These are phyloP conservation scores for Sphaeridia pumilis DNA, from an alignment of 2,888 invertebrate species.

Conservation along the genomic window DNA sequence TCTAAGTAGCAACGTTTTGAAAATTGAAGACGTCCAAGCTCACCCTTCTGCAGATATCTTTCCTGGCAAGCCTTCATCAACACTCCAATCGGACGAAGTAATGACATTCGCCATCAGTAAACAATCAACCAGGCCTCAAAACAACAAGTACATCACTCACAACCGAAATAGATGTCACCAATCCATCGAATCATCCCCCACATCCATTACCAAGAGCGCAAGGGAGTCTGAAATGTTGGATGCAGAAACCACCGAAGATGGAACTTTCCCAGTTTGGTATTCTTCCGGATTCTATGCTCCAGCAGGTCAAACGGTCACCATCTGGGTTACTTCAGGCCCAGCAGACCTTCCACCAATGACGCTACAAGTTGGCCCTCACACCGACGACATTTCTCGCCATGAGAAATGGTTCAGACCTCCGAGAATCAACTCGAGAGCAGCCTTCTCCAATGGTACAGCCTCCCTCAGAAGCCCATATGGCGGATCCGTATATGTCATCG, in stretches of 20 bases:
- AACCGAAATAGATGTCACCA: neutral
- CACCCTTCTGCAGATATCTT: slow-evolving; percentile 1
- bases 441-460: slow-evolving; percentile 1
- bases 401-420: slow-evolving; percentile 13
- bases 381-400: slow-evolving; percentile 2
- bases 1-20: slow-evolving; percentile 1
- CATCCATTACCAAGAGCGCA: slow-evolving; percentile 4
- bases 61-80: neutral
- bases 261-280: slow-evolving; percentile 8
- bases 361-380: slow-evolving; percentile 14
- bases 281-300: slow-evolving; percentile 14
- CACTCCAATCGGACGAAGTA: neutral
- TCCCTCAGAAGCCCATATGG: slow-evolving; percentile 7
- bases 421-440: neutral
- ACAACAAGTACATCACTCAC: neutral
- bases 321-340: neutral
- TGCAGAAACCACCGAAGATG: too few species aligned
- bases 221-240: too few species aligned
- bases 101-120: neutral
- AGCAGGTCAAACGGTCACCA: slow-evolving; percentile 1
- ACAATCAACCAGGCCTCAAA: neutral
- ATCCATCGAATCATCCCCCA: neutral
- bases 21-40: slow-evolving; percentile 1
- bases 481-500: slow-evolving; percentile 7
- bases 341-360: neutral